Percentiles rank a stretch among this genome's conserved stretches.
These are phyloP conservation scores for Telenomus remus DNA, from an alignment of 1,140 invertebrate genomes.

Conservation along the genomic window DNA sequence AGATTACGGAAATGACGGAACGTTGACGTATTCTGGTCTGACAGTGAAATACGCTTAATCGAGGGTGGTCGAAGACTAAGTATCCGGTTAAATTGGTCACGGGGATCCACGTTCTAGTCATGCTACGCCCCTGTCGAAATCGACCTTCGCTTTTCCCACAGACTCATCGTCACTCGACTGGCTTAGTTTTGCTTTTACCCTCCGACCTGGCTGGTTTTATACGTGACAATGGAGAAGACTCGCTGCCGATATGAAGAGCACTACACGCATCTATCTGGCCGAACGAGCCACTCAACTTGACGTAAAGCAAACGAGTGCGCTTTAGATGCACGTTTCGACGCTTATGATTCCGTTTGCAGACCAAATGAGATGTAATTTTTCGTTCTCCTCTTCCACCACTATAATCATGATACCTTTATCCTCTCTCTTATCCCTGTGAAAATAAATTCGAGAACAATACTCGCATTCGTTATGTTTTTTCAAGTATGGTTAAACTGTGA, in stretches of 20 bases:
- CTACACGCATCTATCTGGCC: slow-evolving; percentile 54
- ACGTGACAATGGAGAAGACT: slow-evolving; percentile 49
- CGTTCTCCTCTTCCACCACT: background rate
- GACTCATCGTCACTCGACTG: slow-evolving; percentile 18
- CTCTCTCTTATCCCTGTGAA: background rate
- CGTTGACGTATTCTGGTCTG: slow-evolving; percentile 29
- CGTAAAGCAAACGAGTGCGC: slow-evolving; percentile 47
- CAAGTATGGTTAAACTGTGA: slow-evolving; percentile 4
- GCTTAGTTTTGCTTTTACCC: slow-evolving; percentile 46
- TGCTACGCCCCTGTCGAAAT: slow-evolving; percentile 69
- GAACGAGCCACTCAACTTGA: slow-evolving; percentile 49
- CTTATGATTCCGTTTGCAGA: slow-evolving; percentile 44
- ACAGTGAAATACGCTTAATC: slow-evolving; percentile 43
- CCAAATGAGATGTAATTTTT: slow-evolving; percentile 23
- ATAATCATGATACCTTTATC: no score
- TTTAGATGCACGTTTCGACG: slow-evolving; percentile 53
- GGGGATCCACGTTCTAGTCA: slow-evolving; percentile 66
- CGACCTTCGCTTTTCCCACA: slow-evolving; percentile 70
- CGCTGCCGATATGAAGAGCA: slow-evolving; percentile 55
- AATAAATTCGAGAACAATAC: background rate
- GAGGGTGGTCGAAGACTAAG: slow-evolving; percentile 50
- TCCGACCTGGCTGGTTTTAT: slow-evolving; percentile 41
- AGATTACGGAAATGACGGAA: slow-evolving; percentile 32
- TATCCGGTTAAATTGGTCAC: slow-evolving; percentile 75
- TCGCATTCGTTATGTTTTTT: background rate